Conservation (phyloP, 2,113 vertebrate species). For the Motacilla tschutschensis region DNA sequence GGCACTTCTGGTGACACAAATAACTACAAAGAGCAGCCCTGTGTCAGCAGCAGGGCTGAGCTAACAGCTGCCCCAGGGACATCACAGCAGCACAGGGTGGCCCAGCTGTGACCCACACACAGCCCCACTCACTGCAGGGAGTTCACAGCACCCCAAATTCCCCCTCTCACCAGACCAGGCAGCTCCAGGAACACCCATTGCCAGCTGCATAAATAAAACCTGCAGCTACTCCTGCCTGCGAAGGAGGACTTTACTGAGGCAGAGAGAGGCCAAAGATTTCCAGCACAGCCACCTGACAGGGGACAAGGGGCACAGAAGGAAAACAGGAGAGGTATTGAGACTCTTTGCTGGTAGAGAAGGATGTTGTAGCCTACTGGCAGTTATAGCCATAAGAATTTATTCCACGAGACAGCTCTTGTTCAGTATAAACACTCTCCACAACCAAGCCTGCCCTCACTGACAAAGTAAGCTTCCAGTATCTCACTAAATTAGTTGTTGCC, state of each 20-base stretch:
- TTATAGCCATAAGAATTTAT: not conserved
- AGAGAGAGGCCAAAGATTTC: not conserved
- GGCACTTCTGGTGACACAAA: not conserved
- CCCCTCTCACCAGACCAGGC: not conserved
- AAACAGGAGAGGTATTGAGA: not conserved
- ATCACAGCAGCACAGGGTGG: not conserved
- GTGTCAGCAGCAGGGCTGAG: not conserved
- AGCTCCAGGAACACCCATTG: not conserved
- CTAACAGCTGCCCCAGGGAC: not conserved
- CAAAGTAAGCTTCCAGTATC: not conserved
- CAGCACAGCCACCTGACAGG: not conserved
- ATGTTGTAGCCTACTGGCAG: not conserved
- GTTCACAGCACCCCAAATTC: not conserved
- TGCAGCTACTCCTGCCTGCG: not conserved
- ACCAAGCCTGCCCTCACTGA: not conserved
- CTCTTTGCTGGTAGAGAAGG: not conserved
- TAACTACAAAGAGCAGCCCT: not conserved
- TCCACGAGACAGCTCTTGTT: not conserved
- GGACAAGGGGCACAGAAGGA: not conserved
- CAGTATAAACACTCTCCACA: not conserved
- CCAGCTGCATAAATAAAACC: not conserved
- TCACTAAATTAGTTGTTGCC: not conserved
- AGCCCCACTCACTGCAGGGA: not conserved
- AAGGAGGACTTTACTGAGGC: not conserved
- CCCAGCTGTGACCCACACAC: not conserved